Base-by-base conservation (phyloP, 2,113 vertebrate species). In the Bostrychus sinensis region DNA sequence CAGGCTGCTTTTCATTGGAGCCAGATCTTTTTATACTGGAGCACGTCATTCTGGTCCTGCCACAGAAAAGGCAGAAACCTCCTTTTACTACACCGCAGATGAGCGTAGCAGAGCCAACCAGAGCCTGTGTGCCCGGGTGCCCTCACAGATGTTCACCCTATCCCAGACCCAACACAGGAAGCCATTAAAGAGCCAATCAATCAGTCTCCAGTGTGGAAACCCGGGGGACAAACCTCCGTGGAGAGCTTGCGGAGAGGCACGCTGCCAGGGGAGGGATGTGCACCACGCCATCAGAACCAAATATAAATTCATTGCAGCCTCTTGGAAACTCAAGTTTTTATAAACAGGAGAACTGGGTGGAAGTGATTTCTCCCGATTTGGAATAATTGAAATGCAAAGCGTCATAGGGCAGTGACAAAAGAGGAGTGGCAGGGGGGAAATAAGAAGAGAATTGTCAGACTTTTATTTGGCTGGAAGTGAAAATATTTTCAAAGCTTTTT, bases 111-210 rank as follows among this genome's bases (percentile, higher is more conserved):
- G 84, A 89, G 83, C 59, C 56, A 68, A 75, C 73, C 73, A 74
- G 65, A 70, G 72, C 62, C 66, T 58, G 55, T 43, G 13, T 71
- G 62, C 76, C 78, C 76, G 43, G 75, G 82, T 79, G 73, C 75
- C 81, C 71, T 61, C 74, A 78, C 88, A 89, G 87, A 91, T 89
- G 87, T 86, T 84, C 62, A 14, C 57, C 65, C 69, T 42, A 66
- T 50, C 68, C 76, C 79, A 23, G 77, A 77, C 83, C 80, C 84
- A 76, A 80, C 86, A 82, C 83, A 86, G 85, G 84, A 88, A 90
- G 84, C 80, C 85, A 86, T 89, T 89, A 85, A 82, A 90, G 80
- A 69, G 73, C 38, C 65, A 89, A 89, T 89, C 89, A 90, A 89
- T 90, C 88, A 87, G 81, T 57, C 62, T 19, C 69, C 62, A 26